These are phyloP conservation scores for Serrognathus titanus DNA, from an alignment of 2,888 invertebrate species.

Conservation along the genomic window DNA sequence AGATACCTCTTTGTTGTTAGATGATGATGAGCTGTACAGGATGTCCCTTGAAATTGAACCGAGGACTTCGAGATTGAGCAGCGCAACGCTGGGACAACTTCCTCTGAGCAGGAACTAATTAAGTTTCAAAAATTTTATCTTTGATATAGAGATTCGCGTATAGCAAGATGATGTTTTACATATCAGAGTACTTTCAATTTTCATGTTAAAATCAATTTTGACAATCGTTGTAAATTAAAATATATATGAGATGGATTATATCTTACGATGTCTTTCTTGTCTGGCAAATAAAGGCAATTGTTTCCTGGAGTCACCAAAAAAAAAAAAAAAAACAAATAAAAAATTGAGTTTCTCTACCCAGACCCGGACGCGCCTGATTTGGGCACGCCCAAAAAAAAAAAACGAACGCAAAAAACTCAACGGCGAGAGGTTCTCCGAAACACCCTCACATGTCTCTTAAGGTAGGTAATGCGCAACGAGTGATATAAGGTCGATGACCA, in stretches of 20 bases:
- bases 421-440: background rate
- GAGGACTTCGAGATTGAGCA: slow-evolving; percentile 52
- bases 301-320: slow-evolving; percentile 1
- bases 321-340: too few species aligned
- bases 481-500: slow-evolving; percentile 6
- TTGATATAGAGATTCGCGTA: background rate
- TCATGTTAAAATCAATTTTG: slow-evolving; percentile 18
- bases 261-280: slow-evolving; percentile 6
- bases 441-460: background rate
- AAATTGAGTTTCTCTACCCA: too few species aligned
- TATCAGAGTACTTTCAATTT: slow-evolving; percentile 10
- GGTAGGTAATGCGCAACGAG: slow-evolving; percentile 1
- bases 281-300: slow-evolving; percentile 9
- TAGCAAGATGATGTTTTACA: slow-evolving; percentile 2
- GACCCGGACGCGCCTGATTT: background rate
- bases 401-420: background rate
- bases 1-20: slow-evolving; percentile 71
- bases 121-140: background rate
- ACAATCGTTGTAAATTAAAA: slow-evolving; percentile 19
- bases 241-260: background rate
- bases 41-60: slow-evolving; percentile 84
- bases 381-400: background rate
- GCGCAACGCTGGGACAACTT: slow-evolving; percentile 10
- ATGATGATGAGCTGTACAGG: slow-evolving; percentile 78
- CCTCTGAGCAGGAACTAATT: slow-evolving; percentile 6